These are phyloP conservation scores for Andrena camellia DNA, from an alignment of 2,888 invertebrate genomes.

Conservation along the genomic window DNA sequence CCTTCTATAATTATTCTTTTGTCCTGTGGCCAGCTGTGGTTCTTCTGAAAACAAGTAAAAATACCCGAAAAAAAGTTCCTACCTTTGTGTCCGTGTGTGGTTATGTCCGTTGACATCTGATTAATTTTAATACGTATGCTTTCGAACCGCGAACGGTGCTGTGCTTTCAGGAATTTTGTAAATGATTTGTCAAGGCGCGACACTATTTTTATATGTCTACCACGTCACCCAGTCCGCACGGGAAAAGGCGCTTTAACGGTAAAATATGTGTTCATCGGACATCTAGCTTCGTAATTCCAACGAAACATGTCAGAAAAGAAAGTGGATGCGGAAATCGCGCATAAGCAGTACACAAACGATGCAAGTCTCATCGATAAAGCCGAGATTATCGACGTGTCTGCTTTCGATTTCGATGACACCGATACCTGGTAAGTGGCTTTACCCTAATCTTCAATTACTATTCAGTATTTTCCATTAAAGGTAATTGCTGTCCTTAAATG, in stretches of 20 bases:
- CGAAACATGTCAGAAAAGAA: slow-evolving; percentile 69
- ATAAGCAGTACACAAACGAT: slow-evolving; percentile 51
- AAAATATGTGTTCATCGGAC: slow-evolving; percentile 61
- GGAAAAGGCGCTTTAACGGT: slow-evolving; percentile 46
- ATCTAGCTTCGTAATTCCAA: slow-evolving; percentile 48
- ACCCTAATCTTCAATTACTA: background rate
- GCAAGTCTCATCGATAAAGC: slow-evolving; percentile 54
- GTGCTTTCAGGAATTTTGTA: slow-evolving; percentile 45
- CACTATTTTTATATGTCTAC: slow-evolving; percentile 55
- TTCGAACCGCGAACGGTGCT: slow-evolving; percentile 29
- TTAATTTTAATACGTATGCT: slow-evolving; percentile 41
- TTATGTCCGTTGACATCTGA: slow-evolving; percentile 35
- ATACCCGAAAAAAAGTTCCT: slow-evolving; percentile 41
- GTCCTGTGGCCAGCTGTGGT: slow-evolving; percentile 16
- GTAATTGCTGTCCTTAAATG: background rate
- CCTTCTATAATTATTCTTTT: slow-evolving; percentile 40
- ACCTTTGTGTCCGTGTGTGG: slow-evolving; percentile 6
- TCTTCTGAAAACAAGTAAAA: slow-evolving; percentile 36
- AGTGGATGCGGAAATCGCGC: slow-evolving; percentile 48
- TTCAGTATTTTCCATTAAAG: background rate
- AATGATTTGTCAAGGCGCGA: slow-evolving; percentile 49
- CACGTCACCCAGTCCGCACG: slow-evolving; percentile 44
- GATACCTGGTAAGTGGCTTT: slow-evolving; percentile 71
- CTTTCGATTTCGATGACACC: slow-evolving; percentile 70
- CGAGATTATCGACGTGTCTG: slow-evolving; percentile 75